A percentile compares a stretch with the other conserved stretches of the same genome.
phyloP scores from a whole-genome alignment of 2,888 invertebrate genomes.

The Drosophila cognata region DNA sequence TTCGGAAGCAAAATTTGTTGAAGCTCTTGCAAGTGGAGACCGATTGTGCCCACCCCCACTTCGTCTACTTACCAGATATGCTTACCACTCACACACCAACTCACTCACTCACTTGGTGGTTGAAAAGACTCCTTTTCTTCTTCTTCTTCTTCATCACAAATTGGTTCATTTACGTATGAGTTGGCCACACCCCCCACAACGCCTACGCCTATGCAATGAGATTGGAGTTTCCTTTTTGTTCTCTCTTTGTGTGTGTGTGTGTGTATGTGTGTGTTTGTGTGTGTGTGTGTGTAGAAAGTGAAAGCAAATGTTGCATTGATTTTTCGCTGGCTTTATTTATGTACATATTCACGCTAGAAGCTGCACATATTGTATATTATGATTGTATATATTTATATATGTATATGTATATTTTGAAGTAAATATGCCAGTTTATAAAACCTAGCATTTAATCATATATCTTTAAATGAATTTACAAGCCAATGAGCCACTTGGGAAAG shows the following conservation, averaged over 20 bases:
- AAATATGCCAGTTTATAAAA: not conserved
- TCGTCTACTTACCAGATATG: slow-evolving; percentile 13
- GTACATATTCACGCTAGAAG: not conserved
- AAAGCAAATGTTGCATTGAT: not conserved
- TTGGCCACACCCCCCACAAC: slow-evolving; percentile 10
- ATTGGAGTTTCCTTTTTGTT: slow-evolving; percentile 18
- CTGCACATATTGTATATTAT: not conserved
- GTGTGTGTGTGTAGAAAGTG: not conserved
- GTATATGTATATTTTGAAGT: not conserved
- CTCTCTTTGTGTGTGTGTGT: not conserved
- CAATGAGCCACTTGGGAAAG: not conserved
- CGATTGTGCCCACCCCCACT: slow-evolving; percentile 33
- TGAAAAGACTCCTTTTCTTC: not conserved
- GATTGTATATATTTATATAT: not conserved
- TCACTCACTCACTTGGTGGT: slow-evolving; percentile 9
- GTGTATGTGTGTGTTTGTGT: not conserved
- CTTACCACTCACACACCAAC: slow-evolving; percentile 7
- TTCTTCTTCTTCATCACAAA: slow-evolving; percentile 37
- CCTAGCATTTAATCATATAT: not conserved
- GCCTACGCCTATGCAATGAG: slow-evolving; percentile 10
- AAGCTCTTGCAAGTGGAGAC: slow-evolving; percentile 39
- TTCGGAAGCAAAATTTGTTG: slow-evolving; percentile 48
- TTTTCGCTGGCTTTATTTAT: not conserved
- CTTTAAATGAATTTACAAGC: no score
- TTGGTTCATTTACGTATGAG: slow-evolving; percentile 58